Conservation (phyloP, 2,888 invertebrate genomes). For the Myopa testacea region DNA sequence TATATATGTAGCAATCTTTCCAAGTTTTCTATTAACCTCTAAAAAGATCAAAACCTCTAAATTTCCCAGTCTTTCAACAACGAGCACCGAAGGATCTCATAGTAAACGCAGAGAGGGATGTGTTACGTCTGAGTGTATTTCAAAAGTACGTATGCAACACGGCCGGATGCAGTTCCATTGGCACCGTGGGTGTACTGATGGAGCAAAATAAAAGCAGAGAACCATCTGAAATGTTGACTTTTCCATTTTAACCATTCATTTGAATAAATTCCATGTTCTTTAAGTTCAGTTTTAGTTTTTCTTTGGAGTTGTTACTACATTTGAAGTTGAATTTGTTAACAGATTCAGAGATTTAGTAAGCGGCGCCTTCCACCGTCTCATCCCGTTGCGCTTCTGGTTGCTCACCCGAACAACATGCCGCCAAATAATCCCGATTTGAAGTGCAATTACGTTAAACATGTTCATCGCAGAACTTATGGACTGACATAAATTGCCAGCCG, state of each 20-base stretch:
- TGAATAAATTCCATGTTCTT: no score
- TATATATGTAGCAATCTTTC: neutral
- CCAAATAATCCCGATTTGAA: slow-evolving; percentile 30
- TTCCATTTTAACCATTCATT: no score
- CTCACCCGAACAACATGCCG: neutral
- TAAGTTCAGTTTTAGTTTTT: no score
- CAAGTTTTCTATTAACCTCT: slow-evolving; percentile 25
- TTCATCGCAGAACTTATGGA: slow-evolving; percentile 29
- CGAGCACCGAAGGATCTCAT: neutral
- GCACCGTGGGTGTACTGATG: no score
- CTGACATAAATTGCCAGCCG: slow-evolving; percentile 28
- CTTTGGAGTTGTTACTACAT: no score
- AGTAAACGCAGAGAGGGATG: neutral
- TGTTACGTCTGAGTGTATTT: no score
- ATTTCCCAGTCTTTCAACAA: neutral
- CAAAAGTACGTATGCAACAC: no score
- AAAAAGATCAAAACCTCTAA: slow-evolving; percentile 15
- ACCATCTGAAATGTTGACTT: no score
- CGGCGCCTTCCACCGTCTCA: neutral
- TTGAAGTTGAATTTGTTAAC: neutral
- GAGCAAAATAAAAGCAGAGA: no score
- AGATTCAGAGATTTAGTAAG: neutral
- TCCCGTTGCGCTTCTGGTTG: neutral
- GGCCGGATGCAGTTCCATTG: no score
- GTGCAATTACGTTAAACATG: slow-evolving; percentile 37